Evolutionary conservation across 1,140 invertebrate species (phyloP), one percentile per base, ranked within the genome.

Genomic region (Drosophila paulistorum): DNA sequence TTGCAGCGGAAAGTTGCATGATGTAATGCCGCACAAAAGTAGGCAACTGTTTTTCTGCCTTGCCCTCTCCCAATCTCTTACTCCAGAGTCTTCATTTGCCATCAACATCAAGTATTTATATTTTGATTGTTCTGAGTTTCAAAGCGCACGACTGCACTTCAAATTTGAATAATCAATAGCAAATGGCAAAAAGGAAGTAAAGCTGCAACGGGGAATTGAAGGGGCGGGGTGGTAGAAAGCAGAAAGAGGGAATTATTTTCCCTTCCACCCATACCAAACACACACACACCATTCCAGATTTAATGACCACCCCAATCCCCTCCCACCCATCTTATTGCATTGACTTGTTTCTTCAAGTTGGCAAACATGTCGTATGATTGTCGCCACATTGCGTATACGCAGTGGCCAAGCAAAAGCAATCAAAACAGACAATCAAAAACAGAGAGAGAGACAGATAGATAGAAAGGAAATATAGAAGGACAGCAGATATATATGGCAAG

Each of bases 141-240:
- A 72, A 57, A 42, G 64, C 63, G 73, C 75, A 83, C 57, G 61
- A 78, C 61, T 75, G 80, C 80, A 75, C 57, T 77, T 64, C 61
- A 64, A 59, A 82, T 76, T 70, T 57, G 39, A 81, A 81, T 73
- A 82, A 82, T 87, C 82, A 85, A 84, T 71, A 76, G 55, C n/a
- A 66, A 14, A 35, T 48, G 58, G 37, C 17, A 60, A 17, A n/a
- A 7, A 6, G 11, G 1, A 39, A 20, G 9, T 9, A 0, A 26
- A 2, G 23, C 23, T 26, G 23, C 23, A 26, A 26, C 3, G 5
- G 6, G 6, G 30, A 30, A 30, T 30, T 30, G 6, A 13, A 30
- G 26, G 2, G 1, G 7, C 14, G 39, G 48, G 30, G 23, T 5
- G 4, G 23, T n/a, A 6, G 0, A 11, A 4, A 13, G 10, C 3